Evolutionary conservation across 2,797 vertebrate species (phyloP), one percentile per base, ranked within the genome.

Genomic region (Amphiprion clarkii): DNA sequence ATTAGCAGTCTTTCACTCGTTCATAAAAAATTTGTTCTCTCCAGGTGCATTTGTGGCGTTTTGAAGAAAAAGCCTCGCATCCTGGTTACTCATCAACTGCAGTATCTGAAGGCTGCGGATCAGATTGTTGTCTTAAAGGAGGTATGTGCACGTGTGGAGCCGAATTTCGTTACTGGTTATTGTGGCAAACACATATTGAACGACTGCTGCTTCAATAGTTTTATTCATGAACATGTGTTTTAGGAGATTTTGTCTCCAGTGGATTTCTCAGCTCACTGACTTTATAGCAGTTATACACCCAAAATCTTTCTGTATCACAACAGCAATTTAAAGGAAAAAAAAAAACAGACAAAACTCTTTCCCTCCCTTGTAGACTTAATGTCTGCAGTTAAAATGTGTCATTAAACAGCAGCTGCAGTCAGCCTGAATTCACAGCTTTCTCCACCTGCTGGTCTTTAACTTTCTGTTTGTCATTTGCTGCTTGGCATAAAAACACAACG

Each of bases 71-170:
- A 99, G 87, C 91, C 96, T 62, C 95, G 95, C 44, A 95, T 99
- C 90, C 93, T 99, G 74, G 97, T 99, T 48, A 99, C 98, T 57
- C 98, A 99, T 74, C 98, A 99, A 70, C 88, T 99, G 44, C 98
- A 99, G 25, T 99, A 96, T 89, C 95, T 99, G 29, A 96, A 93
- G 85, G 95, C 96, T 74, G 97, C 96, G 29, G 96, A 95, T 91
- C 95, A 97, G 80, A 99, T 99, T 79, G 71, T 99, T 17, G 96
- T 99, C 88, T 68, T 99, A 56, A 99, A 98, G 91, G 96, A 97
- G 90, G 98, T 99, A 90, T 81, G 94, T 93, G 33, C 7, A 3
- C 60, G 19, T 79, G 92, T 92, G 31, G 53, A 36, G 36, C 36
- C 1, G 36, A 10, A 11, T 39, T 39, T 39, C 36, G 36, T 39